Base-by-base conservation (phyloP, 1,140 invertebrate species). In the Copidosoma floridanum region DNA sequence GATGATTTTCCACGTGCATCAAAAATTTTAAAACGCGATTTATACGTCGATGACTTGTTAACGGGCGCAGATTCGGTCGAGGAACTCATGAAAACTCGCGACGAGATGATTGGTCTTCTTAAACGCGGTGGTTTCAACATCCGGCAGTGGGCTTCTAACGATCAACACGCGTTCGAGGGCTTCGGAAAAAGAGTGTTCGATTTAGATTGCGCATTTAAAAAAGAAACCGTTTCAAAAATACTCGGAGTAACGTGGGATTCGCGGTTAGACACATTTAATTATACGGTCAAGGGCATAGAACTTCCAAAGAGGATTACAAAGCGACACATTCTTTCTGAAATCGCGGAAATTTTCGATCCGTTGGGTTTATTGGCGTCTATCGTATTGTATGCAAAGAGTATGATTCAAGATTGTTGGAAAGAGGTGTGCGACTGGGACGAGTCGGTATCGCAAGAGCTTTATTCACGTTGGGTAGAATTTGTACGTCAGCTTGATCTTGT, bases 141-240 rank as follows among this genome's bases (percentile, higher is more conserved):
- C 16, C 5, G 60, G n/a, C 44, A 62, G 43, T 62, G 60, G 52
- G 53, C 60, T 6, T 62, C 60, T 21, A 62, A 62, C 32, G 20
- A 50, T 18, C 43, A 21, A 12, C 48, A 60, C 40, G 48, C 41
- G 14, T 18, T 52, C n/a, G 57, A 53, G 35, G 41, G 38, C 6
- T 20, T 35, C 3, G 37, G 32, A 14, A 26, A 46, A 4, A 46
- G 12, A 23, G 21, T 20, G 10, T 1, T 46, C n/a, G 14, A 56
- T 26, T 43, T 35, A 4, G n/a, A 40, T n/a, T 6, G 6, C 18
- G n/a, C 38, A n/a, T 11, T n/a, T n/a, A 16, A 40, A 8, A 16
- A n/a, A 40, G 18, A 40, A 8, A 6, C n/a, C 6, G 18, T 40
- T 40, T 4, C 3, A n/a, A 40, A n/a, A 4, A n/a, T 16, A n/a